phyloP scores from a whole-genome alignment of 2,888 invertebrate genomes.

The Beris morrisii region DNA sequence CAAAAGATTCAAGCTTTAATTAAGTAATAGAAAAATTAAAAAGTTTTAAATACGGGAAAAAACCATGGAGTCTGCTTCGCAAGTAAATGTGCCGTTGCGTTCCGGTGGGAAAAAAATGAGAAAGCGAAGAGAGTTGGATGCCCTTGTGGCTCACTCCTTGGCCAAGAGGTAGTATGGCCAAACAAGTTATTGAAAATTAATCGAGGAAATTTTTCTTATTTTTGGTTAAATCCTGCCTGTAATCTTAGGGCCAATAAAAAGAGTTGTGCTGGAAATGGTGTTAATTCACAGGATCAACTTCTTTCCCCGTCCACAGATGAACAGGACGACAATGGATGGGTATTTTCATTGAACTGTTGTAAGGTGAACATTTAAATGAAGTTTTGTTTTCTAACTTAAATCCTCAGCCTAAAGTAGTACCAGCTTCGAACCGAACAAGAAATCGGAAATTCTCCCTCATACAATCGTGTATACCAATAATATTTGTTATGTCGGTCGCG shows the following conservation, averaged over 20 bases:
- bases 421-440: conserved; percentile 47
- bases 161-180: conserved; percentile 49
- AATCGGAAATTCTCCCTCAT: conserved; percentile 48
- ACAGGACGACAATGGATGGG: conserved; percentile 59
- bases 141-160: conserved; percentile 63
- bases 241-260: conserved; percentile 36
- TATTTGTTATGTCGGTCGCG: conserved; percentile 48
- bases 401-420: conserved; percentile 44
- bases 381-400: conserved; percentile 4
- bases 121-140: conserved; percentile 75
- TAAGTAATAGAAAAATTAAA: conserved; percentile 2
- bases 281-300: conserved; percentile 63
- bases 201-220: not conserved
- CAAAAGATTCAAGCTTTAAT: not conserved
- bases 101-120: conserved; percentile 71
- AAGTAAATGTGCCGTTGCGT: conserved; percentile 65
- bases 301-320: conserved; percentile 67
- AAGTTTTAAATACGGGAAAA: not conserved
- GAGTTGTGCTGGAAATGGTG: conserved; percentile 48
- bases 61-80: conserved; percentile 64
- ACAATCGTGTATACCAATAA: conserved; percentile 50
- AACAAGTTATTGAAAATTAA: conserved; percentile 8
- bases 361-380: conserved; percentile 10
- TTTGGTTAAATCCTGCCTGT: not conserved
- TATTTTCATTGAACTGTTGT: conserved; percentile 39